phyloP scores from a whole-genome alignment of 2,797 vertebrate genomes.

The Alfaro cultratus region DNA sequence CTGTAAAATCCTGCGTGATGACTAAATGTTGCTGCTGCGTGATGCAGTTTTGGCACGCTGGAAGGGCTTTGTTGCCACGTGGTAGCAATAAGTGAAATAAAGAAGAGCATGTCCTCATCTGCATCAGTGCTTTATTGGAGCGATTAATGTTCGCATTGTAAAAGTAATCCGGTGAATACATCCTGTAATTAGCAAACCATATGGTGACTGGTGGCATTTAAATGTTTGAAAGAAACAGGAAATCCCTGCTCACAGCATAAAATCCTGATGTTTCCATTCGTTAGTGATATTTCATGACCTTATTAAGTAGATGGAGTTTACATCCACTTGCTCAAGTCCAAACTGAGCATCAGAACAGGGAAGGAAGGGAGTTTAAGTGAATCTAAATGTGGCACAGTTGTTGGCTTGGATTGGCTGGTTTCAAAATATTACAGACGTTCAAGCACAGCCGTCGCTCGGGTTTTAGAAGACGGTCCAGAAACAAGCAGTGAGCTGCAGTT shows the following conservation, averaged over 20 bases:
- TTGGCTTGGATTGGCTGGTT: neutral
- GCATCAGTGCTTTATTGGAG: conserved; percentile 14
- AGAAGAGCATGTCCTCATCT: neutral
- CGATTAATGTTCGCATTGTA: conserved; percentile 15
- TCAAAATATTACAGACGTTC: neutral
- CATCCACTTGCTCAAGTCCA: neutral
- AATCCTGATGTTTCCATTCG: neutral
- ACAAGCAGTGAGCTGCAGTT: neutral
- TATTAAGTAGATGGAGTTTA: neutral
- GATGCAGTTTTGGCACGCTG: conserved; percentile 9
- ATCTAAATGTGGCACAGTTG: neutral
- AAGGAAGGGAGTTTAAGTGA: neutral
- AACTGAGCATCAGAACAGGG: neutral
- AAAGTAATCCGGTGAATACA: conserved; percentile 19
- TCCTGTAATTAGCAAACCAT: conserved; percentile 18
- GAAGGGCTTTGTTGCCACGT: conserved; percentile 22
- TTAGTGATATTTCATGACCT: conserved; percentile 1
- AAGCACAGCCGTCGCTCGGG: neutral
- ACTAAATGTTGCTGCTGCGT: conserved; percentile 29
- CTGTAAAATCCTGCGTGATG: conserved; percentile 39
- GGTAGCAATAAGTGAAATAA: conserved; percentile 32
- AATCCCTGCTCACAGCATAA: neutral
- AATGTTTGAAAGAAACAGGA: neutral
- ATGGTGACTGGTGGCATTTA: neutral
- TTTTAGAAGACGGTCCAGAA: neutral